phyloP scores from a whole-genome alignment of 2,113 vertebrate species.

The Pteruthius melanotis region DNA sequence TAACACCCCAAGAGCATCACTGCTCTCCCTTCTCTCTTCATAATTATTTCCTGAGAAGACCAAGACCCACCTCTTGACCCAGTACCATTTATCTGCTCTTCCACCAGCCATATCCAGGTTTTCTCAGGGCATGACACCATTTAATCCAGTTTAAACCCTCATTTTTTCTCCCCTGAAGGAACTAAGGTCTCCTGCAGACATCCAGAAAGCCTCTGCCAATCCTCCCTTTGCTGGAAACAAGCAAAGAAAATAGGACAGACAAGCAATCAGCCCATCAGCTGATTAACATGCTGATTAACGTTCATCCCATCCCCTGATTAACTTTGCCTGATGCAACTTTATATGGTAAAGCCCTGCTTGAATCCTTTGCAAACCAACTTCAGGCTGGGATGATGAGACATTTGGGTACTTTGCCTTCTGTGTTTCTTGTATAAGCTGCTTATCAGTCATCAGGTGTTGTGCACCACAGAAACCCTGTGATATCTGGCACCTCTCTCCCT shows the following conservation, averaged over 20 bases:
- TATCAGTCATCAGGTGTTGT: background rate
- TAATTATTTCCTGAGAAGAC: background rate
- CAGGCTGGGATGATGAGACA: constrained; percentile 5
- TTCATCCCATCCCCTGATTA: background rate
- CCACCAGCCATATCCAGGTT: background rate
- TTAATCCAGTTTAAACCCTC: background rate
- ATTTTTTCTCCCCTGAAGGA: background rate
- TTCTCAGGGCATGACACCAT: background rate
- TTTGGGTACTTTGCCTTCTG: background rate
- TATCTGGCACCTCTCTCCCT: background rate
- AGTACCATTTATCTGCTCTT: background rate
- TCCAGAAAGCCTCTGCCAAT: background rate
- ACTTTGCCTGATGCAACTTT: background rate
- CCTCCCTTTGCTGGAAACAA: background rate
- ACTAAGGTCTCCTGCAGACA: accelerated
- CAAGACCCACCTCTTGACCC: background rate
- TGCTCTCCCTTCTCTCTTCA: background rate
- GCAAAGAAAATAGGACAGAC: background rate
- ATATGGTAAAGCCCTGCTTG: background rate
- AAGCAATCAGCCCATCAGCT: background rate
- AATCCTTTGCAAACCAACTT: background rate
- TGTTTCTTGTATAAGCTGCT: accelerated
- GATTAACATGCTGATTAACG: background rate
- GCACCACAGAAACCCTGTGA: background rate
- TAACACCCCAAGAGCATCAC: background rate